Evolutionary conservation across 2,888 invertebrate species (phyloP).

Genomic region (Heliconius aoede): DNA sequence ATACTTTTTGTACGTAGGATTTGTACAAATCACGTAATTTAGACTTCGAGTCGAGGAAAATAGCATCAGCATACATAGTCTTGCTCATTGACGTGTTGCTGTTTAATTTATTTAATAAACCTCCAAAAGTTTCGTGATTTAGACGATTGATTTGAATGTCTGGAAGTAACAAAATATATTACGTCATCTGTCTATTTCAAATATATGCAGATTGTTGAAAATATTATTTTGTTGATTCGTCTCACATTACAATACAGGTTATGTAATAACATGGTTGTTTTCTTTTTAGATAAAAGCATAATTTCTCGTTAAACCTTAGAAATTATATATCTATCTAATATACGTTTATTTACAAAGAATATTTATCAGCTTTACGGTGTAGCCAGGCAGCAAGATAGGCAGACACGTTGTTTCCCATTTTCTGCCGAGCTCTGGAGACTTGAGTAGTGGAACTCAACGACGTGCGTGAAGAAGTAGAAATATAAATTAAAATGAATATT

Average conservation of each 20-base stretch:
- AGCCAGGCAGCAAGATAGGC: no score
- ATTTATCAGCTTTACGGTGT: background rate
- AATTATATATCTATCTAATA: background rate
- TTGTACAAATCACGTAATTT: conserved; percentile 82
- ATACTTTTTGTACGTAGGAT: conserved; percentile 79
- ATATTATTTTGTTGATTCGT: conserved; percentile 18
- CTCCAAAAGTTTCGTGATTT: conserved; percentile 84
- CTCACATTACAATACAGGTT: background rate
- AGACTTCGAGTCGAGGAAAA: conserved; percentile 84
- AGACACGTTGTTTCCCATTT: no score
- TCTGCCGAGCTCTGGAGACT: no score
- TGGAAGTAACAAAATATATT: conserved; percentile 48
- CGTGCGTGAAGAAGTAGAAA: no score
- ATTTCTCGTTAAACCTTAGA: background rate
- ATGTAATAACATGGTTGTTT: conserved; percentile 1
- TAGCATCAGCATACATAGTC: conserved; percentile 81
- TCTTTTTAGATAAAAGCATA: background rate
- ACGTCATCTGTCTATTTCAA: background rate
- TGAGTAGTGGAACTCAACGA: no score
- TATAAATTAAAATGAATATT: no score
- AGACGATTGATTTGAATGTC: conserved; percentile 74
- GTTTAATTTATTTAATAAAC: conserved; percentile 69
- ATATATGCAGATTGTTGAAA: background rate
- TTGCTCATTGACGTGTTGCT: conserved; percentile 58
- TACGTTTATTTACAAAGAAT: background rate